Evolutionary conservation across 2,888 invertebrate genomes (phyloP).

Genomic region (Emmelina monodactyla): DNA sequence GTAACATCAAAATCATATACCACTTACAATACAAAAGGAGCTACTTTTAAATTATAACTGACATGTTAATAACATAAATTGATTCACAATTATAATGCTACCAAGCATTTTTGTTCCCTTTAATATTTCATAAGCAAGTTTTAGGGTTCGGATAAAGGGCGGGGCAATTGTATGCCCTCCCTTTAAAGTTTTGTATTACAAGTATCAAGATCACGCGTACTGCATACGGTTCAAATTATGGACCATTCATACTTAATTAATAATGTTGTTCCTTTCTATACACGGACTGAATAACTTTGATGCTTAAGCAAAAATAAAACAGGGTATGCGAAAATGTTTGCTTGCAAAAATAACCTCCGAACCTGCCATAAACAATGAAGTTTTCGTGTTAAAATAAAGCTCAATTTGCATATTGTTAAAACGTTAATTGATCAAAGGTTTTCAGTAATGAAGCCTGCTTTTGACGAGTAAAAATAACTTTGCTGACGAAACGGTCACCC

Average conservation of each 20-base stretch:
- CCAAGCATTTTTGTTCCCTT: conserved; percentile 38
- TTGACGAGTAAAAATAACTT: too few relatives aligned
- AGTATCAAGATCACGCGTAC: conserved; percentile 40
- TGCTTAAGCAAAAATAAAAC: too few relatives aligned
- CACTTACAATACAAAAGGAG: conserved; percentile 27
- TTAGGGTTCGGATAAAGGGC: conserved; percentile 31
- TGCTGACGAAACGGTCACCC: too few relatives aligned
- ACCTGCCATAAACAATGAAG: neutral
- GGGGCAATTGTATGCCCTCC: conserved; percentile 37
- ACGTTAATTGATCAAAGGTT: too few relatives aligned
- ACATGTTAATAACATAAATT: conserved; percentile 58
- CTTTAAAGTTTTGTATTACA: conserved; percentile 27
- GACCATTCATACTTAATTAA: conserved; percentile 63
- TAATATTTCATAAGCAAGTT: conserved; percentile 54
- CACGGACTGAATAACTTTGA: too few relatives aligned
- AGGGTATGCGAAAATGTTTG: neutral
- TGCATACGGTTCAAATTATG: conserved; percentile 56
- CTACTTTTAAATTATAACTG: conserved; percentile 47
- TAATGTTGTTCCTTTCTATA: too few relatives aligned
- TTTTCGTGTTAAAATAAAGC: too few relatives aligned
- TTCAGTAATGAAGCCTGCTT: too few relatives aligned
- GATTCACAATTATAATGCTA: conserved; percentile 49
- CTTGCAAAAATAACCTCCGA: neutral
- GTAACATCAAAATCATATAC: conserved; percentile 26
- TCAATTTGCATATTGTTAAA: too few relatives aligned